phyloP scores from a whole-genome alignment of 2,113 vertebrate species.

The Bungarus multicinctus region DNA sequence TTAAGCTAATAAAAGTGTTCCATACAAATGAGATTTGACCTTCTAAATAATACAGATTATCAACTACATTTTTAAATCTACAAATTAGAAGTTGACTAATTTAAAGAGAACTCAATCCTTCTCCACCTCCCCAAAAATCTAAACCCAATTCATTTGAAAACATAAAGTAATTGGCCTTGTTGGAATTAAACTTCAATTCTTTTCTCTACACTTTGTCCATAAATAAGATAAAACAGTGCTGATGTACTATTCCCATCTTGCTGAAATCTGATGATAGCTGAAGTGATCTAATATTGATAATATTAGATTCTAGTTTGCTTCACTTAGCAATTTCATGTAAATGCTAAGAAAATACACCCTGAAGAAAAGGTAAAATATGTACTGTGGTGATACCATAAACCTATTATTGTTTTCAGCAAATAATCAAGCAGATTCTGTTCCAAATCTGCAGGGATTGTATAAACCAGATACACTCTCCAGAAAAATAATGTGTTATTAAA shows the following conservation, averaged over 20 bases:
- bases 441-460: neutral
- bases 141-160: neutral
- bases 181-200: neutral
- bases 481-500: neutral
- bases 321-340: too few species aligned
- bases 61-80: neutral
- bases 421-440: neutral
- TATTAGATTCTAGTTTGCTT: too few species aligned
- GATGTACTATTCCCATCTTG: neutral
- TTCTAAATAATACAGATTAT: neutral
- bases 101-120: neutral
- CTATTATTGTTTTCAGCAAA: neutral
- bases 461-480: neutral
- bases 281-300: neutral
- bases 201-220: neutral
- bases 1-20: neutral
- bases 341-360: too few species aligned
- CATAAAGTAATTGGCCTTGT: neutral
- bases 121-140: neutral
- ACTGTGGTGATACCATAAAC: neutral
- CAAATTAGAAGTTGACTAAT: neutral
- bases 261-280: neutral
- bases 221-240: neutral
- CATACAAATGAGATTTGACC: neutral
- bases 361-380: too few species aligned